Evolutionary conservation across 2,113 vertebrate species (phyloP).

Genomic region (Bubo bubo): DNA sequence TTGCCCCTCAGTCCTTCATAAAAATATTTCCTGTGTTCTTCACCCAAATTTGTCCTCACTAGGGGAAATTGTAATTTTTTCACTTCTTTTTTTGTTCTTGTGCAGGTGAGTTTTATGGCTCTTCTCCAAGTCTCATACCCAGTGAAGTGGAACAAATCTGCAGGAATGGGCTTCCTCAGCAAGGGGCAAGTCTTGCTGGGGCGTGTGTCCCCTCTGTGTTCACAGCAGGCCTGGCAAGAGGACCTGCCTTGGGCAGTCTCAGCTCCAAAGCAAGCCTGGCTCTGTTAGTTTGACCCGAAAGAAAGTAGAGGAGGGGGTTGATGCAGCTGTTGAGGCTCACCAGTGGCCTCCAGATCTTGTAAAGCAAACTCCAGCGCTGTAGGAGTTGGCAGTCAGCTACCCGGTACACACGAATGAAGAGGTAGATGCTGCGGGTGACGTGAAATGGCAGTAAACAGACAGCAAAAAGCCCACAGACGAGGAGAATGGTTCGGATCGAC

Average conservation of each 20-base stretch:
- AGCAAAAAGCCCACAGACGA: conserved; percentile 44
- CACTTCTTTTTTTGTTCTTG: neutral
- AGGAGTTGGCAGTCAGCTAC: conserved; percentile 39
- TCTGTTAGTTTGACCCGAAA: neutral
- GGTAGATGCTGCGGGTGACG: conserved; percentile 24
- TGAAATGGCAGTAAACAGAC: conserved; percentile 72
- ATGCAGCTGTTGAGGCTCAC: conserved; percentile 65
- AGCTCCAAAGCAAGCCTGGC: conserved; percentile 15
- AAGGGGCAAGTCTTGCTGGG: neutral
- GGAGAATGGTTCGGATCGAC: conserved; percentile 43
- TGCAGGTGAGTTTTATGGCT: neutral
- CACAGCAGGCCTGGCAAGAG: neutral
- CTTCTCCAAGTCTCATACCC: neutral
- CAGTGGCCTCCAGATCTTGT: conserved; percentile 63
- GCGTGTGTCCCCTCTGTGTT: neutral
- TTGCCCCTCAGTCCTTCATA: neutral
- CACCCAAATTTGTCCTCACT: neutral
- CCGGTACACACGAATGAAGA: conserved; percentile 8
- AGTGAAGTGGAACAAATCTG: neutral
- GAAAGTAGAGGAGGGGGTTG: conserved; percentile 67
- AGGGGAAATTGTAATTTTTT: neutral
- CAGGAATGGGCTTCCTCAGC: neutral
- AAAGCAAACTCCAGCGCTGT: conserved; percentile 6
- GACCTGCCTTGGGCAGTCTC: neutral
- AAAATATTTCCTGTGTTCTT: neutral